These are phyloP conservation scores for Aricia agestis DNA, from an alignment of 1,140 invertebrate genomes.

Conservation along the genomic window DNA sequence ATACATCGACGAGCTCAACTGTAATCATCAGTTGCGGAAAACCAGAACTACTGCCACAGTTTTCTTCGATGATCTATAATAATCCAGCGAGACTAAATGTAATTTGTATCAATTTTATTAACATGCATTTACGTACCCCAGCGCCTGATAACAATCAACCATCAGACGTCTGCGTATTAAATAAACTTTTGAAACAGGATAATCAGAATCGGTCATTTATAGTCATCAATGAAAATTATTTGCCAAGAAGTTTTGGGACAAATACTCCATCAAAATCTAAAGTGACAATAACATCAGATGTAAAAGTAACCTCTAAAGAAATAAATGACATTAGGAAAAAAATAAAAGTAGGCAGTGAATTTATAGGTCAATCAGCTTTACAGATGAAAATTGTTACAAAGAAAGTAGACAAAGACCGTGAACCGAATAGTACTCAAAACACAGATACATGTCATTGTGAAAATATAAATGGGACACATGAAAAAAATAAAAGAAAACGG, in stretches of 20 bases:
- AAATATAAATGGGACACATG: too few relatives aligned
- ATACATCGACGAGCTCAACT: not conserved
- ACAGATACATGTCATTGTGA: too few relatives aligned
- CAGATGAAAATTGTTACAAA: too few relatives aligned
- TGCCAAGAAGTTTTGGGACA: conserved; percentile 8
- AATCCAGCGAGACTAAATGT: conserved; percentile 10
- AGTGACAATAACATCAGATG: conserved; percentile 7
- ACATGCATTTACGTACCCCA: conserved; percentile 4
- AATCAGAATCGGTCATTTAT: not conserved
- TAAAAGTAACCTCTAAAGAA: too few relatives aligned
- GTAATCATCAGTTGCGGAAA: conserved; percentile 3
- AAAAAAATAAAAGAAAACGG: too few relatives aligned
- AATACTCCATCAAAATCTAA: not conserved
- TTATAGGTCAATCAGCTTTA: too few relatives aligned
- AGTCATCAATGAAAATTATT: conserved; percentile 12
- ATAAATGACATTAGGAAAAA: too few relatives aligned
- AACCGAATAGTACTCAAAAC: too few relatives aligned
- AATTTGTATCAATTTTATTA: conserved; percentile 10
- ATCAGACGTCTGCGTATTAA: conserved; percentile 9
- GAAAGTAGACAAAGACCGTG: too few relatives aligned
- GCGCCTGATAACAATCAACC: conserved; percentile 6
- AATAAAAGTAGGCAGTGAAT: too few relatives aligned
- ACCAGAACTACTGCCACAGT: not conserved
- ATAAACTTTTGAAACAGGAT: conserved; percentile 7
- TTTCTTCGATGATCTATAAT: not conserved